phyloP scores from a whole-genome alignment of 2,797 vertebrate species.

The Cottoperca gobio region DNA sequence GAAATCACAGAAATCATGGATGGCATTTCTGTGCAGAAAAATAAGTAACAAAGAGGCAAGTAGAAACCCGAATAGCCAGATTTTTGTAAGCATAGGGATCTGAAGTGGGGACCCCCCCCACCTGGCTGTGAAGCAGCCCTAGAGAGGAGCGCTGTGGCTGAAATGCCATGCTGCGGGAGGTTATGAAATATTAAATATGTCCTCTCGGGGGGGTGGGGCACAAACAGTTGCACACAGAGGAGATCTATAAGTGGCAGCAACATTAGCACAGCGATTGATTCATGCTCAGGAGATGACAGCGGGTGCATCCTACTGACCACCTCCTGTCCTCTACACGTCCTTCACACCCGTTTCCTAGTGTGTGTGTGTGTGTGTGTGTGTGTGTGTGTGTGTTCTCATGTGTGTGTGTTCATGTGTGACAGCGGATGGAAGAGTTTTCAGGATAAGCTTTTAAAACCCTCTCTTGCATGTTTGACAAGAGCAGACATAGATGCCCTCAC shows the following conservation, averaged over 20 bases:
- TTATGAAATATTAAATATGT: constrained; percentile 68
- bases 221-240: constrained; percentile 19
- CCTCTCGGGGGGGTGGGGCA: constrained; percentile 32
- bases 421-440: background rate
- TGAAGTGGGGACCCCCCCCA: background rate
- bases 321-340: constrained; percentile 31
- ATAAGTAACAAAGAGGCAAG: background rate
- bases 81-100: background rate
- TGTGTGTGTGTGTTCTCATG: no score
- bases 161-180: constrained; percentile 56
- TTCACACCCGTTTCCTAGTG: background rate
- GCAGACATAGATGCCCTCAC: constrained; percentile 20
- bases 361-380: no score
- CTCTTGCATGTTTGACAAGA: constrained; percentile 43
- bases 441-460: constrained; percentile 38
- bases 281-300: constrained; percentile 35
- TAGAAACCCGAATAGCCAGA: constrained; percentile 2
- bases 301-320: constrained; percentile 20
- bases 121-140: constrained; percentile 1
- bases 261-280: constrained; percentile 63
- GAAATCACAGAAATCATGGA: constrained; percentile 6
- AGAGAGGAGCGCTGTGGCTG: constrained; percentile 35
- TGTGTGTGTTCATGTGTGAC: constrained; percentile 24
- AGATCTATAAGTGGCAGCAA: constrained; percentile 45
- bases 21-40: background rate